phyloP scores from a whole-genome alignment of 1,140 invertebrate species.

The Pemphigus obesinymphae region DNA sequence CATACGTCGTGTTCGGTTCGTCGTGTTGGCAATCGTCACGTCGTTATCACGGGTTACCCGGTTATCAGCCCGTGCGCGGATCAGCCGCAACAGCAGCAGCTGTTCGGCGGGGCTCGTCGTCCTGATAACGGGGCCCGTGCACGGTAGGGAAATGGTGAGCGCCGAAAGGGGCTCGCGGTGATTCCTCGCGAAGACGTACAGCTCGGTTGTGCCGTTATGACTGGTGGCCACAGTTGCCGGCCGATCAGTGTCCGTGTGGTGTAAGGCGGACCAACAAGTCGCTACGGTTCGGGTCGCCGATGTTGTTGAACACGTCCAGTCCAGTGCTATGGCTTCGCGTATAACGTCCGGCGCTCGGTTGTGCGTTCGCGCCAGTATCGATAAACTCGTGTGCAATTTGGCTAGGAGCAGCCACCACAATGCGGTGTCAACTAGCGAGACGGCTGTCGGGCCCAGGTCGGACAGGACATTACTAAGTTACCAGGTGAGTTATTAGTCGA shows the following conservation, averaged over 20 bases:
- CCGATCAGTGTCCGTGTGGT: slow-evolving; percentile 38
- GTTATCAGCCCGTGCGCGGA: not conserved
- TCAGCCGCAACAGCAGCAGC: not conserved
- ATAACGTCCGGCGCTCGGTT: slow-evolving; percentile 41
- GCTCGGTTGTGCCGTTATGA: slow-evolving; percentile 32
- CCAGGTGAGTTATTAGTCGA: slow-evolving; percentile 37
- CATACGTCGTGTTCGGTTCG: no score
- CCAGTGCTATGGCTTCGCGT: slow-evolving; percentile 37
- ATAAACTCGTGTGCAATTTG: slow-evolving; percentile 31
- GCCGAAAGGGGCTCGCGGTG: not conserved
- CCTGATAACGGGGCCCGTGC: not conserved
- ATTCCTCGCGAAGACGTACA: not conserved
- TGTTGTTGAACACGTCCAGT: slow-evolving; percentile 34
- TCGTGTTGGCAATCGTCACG: not conserved
- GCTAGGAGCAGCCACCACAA: not conserved
- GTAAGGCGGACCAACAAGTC: slow-evolving; percentile 23
- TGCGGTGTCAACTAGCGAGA: not conserved
- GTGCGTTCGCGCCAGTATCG: slow-evolving; percentile 37
- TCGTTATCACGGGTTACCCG: not conserved
- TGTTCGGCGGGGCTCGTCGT: not conserved
- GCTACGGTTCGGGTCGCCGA: slow-evolving; percentile 16
- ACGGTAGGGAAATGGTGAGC: not conserved
- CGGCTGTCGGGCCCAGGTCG: not conserved
- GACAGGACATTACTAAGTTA: slow-evolving; percentile 15
- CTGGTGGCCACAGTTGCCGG: slow-evolving; percentile 4